A percentile compares a stretch with the other conserved stretches of the same genome.
Evolutionary conservation across 2,888 invertebrate genomes (phyloP).

Genomic region (Argyresthia albistria): DNA sequence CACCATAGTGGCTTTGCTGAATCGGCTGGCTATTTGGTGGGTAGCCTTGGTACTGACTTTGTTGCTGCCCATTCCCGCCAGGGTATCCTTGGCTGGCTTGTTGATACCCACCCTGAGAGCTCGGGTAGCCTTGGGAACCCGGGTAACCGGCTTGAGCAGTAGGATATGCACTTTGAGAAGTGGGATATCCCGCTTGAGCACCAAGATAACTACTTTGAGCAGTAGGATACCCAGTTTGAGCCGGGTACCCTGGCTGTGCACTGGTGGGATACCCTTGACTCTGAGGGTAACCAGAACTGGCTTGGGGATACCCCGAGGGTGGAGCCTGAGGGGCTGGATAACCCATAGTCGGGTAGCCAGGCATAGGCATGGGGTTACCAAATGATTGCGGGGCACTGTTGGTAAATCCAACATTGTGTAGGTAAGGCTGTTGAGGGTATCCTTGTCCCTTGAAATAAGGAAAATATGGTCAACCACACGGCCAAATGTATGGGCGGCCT

Average conservation of each 20-base stretch:
- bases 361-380: slow-evolving; percentile 62
- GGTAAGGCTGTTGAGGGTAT: slow-evolving; percentile 61
- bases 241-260: slow-evolving; percentile 17
- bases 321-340: slow-evolving; percentile 46
- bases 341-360: slow-evolving; percentile 52
- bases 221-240: slow-evolving; percentile 10
- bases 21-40: slow-evolving; percentile 26
- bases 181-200: slow-evolving; percentile 9
- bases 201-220: slow-evolving; percentile 17
- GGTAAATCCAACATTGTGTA: slow-evolving; percentile 61
- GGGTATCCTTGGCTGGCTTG: slow-evolving; percentile 22
- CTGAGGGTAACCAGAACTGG: slow-evolving; percentile 17
- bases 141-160: slow-evolving; percentile 15
- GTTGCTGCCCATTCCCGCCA: slow-evolving; percentile 20
- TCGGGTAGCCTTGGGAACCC: slow-evolving; percentile 16
- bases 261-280: slow-evolving; percentile 14
- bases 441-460: slow-evolving; percentile 67
- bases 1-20: slow-evolving; percentile 34
- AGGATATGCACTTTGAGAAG: neutral
- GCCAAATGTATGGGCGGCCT: neutral
- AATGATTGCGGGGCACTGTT: slow-evolving; percentile 65
- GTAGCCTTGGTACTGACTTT: slow-evolving; percentile 31
- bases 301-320: slow-evolving; percentile 24
- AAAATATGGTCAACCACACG: slow-evolving; percentile 16
- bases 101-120: slow-evolving; percentile 19